phyloP scores from a whole-genome alignment of 2,113 vertebrate species.

The Heteronetta atricapilla region DNA sequence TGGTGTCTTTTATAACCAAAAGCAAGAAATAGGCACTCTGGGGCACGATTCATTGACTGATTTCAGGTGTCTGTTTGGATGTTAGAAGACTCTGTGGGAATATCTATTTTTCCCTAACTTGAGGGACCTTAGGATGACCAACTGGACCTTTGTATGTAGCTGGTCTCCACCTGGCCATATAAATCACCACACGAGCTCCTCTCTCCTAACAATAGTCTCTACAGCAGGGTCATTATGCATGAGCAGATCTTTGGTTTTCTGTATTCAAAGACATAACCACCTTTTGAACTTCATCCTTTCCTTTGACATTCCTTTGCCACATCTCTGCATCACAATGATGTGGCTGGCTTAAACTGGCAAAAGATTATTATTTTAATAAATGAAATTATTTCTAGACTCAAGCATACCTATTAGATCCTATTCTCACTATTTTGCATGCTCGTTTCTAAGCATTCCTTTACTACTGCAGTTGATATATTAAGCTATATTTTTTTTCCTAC shows the following conservation, averaged over 20 bases:
- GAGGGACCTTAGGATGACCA: neutral
- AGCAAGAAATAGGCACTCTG: neutral
- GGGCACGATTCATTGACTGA: neutral
- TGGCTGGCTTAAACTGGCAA: too few relatives aligned
- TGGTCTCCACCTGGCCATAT: neutral
- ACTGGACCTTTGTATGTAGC: neutral
- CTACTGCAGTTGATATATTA: neutral
- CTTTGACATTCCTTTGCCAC: neutral
- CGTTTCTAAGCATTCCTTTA: neutral
- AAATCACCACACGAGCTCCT: neutral
- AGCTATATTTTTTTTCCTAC: neutral
- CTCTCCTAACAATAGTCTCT: neutral
- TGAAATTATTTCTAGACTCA: neutral
- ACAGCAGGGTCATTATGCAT: neutral
- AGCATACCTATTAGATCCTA: neutral
- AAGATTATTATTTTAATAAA: too few relatives aligned
- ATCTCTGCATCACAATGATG: neutral
- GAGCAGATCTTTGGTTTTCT: neutral
- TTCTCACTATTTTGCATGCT: neutral
- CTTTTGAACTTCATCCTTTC: neutral
- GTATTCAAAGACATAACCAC: neutral
- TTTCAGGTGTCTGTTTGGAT: neutral
- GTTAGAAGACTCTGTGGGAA: neutral
- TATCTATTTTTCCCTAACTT: neutral
- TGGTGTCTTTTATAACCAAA: neutral